Evolutionary conservation across 1,140 invertebrate genomes (phyloP), one percentile per base, ranked within the genome.

Genomic region (Riptortus pedestris): DNA sequence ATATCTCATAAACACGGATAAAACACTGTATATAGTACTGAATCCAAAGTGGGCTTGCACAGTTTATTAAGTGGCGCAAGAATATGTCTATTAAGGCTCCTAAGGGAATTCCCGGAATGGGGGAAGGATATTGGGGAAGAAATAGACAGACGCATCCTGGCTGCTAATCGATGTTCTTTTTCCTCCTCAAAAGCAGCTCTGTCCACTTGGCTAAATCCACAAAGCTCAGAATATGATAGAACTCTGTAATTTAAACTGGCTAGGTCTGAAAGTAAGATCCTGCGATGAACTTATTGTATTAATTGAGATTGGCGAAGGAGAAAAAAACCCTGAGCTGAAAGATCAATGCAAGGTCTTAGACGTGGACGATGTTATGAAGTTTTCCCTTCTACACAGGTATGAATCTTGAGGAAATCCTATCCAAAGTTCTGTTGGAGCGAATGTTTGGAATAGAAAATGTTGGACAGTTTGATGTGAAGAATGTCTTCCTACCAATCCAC

Each of bases 21-120:
- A 38, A 38, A 38, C 31, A 38, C 5, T 7, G 31, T 38, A 38
- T 14, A 48, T 20, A 18, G 4, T 11, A 4, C 12, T 48, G 47
- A 48, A 48, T 48, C 47, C 47, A 48, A 48, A 48, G 47, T 48
- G 47, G 47, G 12, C 20, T 48, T 18, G 20, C 47, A 48, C 47
- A 38, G 33, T 16, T 9, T 38, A 38, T n/a, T 7, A 38, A 38
- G 33, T 38, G 33, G 33, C 16, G 16, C 33, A 38, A 7, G 33
- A 16, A 16, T 38, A 9, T n/a, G 47, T 7, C 47, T n/a, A 48
- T 4, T 48, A 11, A 4, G 47, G 47, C 47, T 11, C n/a, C 47
- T 18, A 48, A 48, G 47, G 7, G 47, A 48, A 11, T 20, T 11
- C n/a, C 12, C 47, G 47, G 33, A 38, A 7, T 38, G n/a, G n/a